Evolutionary conservation across 2,113 vertebrate species (phyloP).

Genomic region (Tylochromis polylepis): DNA sequence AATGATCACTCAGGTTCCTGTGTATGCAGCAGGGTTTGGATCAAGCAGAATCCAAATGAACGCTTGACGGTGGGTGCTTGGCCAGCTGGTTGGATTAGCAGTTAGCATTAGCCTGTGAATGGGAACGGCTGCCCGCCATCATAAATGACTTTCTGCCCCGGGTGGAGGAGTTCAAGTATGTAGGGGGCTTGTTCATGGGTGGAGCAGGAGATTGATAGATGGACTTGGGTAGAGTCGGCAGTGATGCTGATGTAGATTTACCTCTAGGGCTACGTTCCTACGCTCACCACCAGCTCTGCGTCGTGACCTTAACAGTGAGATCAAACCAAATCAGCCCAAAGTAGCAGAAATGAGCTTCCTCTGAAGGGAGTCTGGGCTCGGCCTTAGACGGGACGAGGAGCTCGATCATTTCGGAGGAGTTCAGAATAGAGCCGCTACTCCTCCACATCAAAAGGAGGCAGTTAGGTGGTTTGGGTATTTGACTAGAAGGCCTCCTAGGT

Average conservation of each 20-base stretch:
- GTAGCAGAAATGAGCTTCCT: neutral
- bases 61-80: neutral
- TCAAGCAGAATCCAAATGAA: neutral
- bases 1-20: rapidly evolving
- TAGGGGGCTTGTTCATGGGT: too few species aligned
- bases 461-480: neutral
- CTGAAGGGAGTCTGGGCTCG: neutral
- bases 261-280: neutral
- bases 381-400: neutral
- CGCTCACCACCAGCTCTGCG: rapidly evolving
- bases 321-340: neutral
- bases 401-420: neutral
- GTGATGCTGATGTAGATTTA: neutral
- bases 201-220: too few species aligned
- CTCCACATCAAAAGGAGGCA: neutral
- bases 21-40: neutral
- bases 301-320: neutral
- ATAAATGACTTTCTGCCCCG: too few species aligned
- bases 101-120: neutral
- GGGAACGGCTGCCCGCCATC: neutral
- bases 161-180: too few species aligned
- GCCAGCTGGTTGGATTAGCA: neutral
- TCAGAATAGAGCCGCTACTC: neutral
- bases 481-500: neutral
- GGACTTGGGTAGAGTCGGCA: neutral